These are phyloP conservation scores for Sebastes jordani DNA, from an alignment of 2,797 vertebrate genomes.

Conservation along the genomic window DNA sequence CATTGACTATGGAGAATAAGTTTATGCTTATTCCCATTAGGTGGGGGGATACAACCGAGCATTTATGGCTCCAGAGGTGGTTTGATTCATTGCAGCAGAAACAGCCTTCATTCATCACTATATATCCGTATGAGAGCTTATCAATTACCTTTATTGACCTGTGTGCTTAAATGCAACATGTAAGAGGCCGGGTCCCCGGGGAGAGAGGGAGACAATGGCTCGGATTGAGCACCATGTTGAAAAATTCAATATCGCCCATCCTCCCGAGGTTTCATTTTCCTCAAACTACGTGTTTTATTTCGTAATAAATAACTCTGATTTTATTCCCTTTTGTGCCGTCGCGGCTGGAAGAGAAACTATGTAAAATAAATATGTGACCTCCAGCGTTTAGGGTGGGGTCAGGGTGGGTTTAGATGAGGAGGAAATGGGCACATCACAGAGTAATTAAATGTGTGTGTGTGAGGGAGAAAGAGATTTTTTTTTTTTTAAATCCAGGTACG, in stretches of 20 bases:
- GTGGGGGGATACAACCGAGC: constrained; percentile 12
- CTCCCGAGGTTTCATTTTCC: constrained; percentile 67
- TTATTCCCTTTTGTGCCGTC: constrained; percentile 59
- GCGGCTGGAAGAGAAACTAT: constrained; percentile 36
- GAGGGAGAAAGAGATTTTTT: background rate
- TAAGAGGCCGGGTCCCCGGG: constrained; percentile 38
- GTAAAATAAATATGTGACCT: constrained; percentile 66
- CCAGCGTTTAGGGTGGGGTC: constrained; percentile 44
- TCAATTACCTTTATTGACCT: constrained; percentile 78
- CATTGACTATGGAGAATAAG: constrained; percentile 57
- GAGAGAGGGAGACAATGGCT: constrained; percentile 44
- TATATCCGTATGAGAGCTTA: constrained; percentile 73
- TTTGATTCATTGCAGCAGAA: constrained; percentile 59
- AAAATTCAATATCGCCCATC: constrained; percentile 64
- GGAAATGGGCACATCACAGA: constrained; percentile 14
- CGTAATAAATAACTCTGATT: constrained; percentile 67
- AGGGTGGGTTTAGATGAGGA: constrained; percentile 2
- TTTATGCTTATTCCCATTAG: constrained; percentile 72
- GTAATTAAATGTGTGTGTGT: constrained; percentile 19
- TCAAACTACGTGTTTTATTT: constrained; percentile 65
- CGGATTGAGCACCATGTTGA: constrained; percentile 43
- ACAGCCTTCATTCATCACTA: constrained; percentile 71
- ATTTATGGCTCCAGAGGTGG: constrained; percentile 45
- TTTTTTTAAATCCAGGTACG: constrained; percentile 7
- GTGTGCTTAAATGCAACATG: constrained; percentile 65